Evolutionary conservation across 2,888 invertebrate species (phyloP), one percentile per base, ranked within the genome.

Genomic region (Beris chalybata): DNA sequence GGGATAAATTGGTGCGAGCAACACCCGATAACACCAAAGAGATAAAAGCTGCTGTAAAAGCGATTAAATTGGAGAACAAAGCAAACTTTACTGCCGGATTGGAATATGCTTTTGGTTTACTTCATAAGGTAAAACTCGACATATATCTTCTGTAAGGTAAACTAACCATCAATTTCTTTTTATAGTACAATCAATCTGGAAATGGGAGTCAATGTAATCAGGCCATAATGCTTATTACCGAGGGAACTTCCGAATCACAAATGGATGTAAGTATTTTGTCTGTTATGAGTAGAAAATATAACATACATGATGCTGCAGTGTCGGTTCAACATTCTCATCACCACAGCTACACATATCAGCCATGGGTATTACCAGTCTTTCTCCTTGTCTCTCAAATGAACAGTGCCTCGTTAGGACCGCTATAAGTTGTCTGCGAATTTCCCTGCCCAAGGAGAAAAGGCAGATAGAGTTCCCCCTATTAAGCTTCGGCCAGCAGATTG

Each of bases 141-240:
- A 9, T 76, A 92, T 22, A 22, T 45, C n/a, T 11, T 45, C 11
- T 45, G 45, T 45, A 12, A 12, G 3, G 11, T 45, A 11, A 12
- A 12, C 3, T 3, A 12, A 45, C 45, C n/a, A 1, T 45, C 11
- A 11, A 12, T 45, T n/a, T 45, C 45, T 2, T 43, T 69, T 77
- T 80, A 9, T 76, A 92, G 86, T 93, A 93, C 75, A 93, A 93
- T 76, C 87, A 91, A 71, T 91, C 92, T 0, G 89, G 90, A 0
- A 89, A 88, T 74, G 95, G 95, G 4, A 91, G 93, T 74, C 93
- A 95, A 76, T 99, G 99, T 78, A 99, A 99, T 83, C 97, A 97
- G 82, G 97, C 97, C 3, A 97, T 99, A 64, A 96, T 99, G 90
- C 82, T 99, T 64, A 91, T 99, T 69, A 97, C 97, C 0, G 94